Conservation (phyloP, 2,113 vertebrate species). For the Hemichromis elongatus region DNA sequence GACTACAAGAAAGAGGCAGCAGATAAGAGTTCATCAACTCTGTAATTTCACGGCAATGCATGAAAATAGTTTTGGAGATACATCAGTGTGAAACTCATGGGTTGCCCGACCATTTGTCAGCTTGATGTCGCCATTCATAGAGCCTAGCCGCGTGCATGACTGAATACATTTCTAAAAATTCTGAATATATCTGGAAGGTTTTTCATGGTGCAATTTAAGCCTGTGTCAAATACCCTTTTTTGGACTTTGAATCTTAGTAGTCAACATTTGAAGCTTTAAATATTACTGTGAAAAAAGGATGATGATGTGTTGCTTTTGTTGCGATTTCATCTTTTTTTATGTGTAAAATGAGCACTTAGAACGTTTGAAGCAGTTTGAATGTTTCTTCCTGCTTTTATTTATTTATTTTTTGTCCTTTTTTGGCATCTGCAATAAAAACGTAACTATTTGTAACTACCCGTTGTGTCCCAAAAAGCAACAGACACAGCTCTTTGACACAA, state of each 20-base stretch:
- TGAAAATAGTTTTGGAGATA: not conserved
- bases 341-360: not conserved
- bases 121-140: not conserved
- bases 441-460: not conserved
- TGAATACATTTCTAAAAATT: not conserved
- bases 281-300: not conserved
- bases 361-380: not conserved
- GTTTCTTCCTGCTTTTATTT: not conserved
- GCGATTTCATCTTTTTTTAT: not conserved
- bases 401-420: not conserved
- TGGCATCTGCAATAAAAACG: fast-evolving
- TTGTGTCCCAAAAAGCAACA: not conserved
- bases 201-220: not conserved
- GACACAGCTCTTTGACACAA: not conserved
- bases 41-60: not conserved
- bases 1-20: not conserved
- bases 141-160: not conserved
- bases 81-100: not conserved
- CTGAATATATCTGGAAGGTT: not conserved
- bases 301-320: not conserved
- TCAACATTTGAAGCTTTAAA: not conserved
- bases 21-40: not conserved
- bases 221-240: not conserved
- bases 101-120: not conserved
- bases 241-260: not conserved